Conservation (phyloP, 2,888 invertebrate species). For the Brachylomia viminalis region DNA sequence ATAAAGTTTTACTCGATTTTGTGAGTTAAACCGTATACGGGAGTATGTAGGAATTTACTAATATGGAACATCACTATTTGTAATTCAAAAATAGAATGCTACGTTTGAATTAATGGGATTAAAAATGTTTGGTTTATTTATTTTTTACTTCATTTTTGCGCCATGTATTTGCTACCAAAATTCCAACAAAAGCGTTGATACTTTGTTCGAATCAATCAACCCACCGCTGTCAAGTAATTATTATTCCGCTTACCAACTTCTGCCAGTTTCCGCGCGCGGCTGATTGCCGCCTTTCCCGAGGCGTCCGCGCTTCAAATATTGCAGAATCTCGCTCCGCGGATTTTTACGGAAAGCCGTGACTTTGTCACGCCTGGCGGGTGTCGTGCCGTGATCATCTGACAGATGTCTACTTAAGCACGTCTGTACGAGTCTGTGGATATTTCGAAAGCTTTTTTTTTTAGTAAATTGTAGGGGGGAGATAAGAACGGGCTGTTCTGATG, state of each 20-base stretch:
- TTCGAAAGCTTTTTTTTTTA: conserved; percentile 65
- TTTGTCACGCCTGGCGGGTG: conserved; percentile 59
- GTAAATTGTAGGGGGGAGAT: conserved; percentile 62
- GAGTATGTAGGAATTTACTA: conserved; percentile 12
- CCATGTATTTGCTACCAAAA: conserved; percentile 5
- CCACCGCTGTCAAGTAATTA: conserved; percentile 59
- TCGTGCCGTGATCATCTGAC: conserved; percentile 70
- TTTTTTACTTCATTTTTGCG: conserved; percentile 9
- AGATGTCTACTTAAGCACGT: conserved; percentile 75
- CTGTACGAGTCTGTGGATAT: conserved; percentile 58
- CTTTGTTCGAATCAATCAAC: conserved; percentile 42
- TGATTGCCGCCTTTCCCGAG: conserved; percentile 34
- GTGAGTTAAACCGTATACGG: background rate
- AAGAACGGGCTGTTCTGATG: conserved; percentile 45
- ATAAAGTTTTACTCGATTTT: conserved; percentile 56
- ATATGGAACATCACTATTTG: conserved; percentile 42
- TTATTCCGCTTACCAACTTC: conserved; percentile 62
- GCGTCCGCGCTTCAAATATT: conserved; percentile 54
- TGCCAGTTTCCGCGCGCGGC: conserved; percentile 18
- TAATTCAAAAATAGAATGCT: conserved; percentile 1
- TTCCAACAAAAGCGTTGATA: conserved; percentile 26
- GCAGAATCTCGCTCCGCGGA: conserved; percentile 48
- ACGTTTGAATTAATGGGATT: background rate
- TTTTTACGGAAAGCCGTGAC: conserved; percentile 64
- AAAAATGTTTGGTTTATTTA: background rate